Evolutionary conservation across 2,113 vertebrate genomes (phyloP), one percentile per base, ranked within the genome.

Genomic region (Solenodon paradoxus): DNA sequence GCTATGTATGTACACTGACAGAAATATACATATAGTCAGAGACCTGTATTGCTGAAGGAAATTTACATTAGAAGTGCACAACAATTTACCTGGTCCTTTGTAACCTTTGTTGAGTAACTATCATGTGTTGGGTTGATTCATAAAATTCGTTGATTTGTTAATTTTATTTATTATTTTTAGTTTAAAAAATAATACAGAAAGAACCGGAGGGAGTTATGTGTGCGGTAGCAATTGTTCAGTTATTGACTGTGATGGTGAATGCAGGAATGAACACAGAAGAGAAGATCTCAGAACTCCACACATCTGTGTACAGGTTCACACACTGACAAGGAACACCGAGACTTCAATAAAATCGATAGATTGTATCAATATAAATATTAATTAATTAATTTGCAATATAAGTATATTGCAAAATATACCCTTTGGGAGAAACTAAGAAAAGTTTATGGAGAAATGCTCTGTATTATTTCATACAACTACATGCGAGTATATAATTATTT

Each of bases 81-180:
- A 49, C 53, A 6, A n/a, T 53, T 66, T 92, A 74, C 24, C 9
- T 35, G n/a, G 64, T 82, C 22, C 30, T 40, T 49, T 88, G 10
- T 35, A 32, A 59, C 7, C 42, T 71, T 53, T 53, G 26, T 35
- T 45, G 28, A 32, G 38, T 30, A 82, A 82, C 9, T 20, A 61
- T 22, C 42, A 57, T 47, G 16, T 22, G 13, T 11, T 66, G 38
- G 16, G 15, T 88, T 75, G 32, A 75, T 69, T 81, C 30, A 40
- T 10, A 84, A 80, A 12, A 3, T 32, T 35, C 0, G 7, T 49
- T 82, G 15, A 26, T 63, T 85, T 38, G 8, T 42, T 59, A 2
- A 20, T 78, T 87, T 81, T 77, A 5, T 17, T 9, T 69, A 59
- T 57, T 53, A 63, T 32, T 85, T 94, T 92, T 61, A 40, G 5